Evolutionary conservation across 1,140 invertebrate genomes (phyloP).

Genomic region (Hylaeus anthracinus): DNA sequence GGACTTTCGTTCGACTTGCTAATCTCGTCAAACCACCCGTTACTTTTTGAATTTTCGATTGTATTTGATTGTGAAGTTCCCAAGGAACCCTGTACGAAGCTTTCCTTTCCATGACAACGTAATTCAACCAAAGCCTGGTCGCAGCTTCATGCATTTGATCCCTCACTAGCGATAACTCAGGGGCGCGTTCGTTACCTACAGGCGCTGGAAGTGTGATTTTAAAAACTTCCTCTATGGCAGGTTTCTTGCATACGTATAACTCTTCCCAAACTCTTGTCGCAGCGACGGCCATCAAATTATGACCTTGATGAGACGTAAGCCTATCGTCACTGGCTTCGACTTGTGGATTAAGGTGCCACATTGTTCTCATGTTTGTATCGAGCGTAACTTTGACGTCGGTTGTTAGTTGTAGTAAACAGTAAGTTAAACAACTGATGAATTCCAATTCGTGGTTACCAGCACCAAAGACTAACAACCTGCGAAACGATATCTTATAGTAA

Average conservation of each 20-base stretch:
- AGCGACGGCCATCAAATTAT: slow-evolving; percentile 93
- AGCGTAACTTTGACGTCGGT: slow-evolving; percentile 93
- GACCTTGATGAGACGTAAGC: slow-evolving; percentile 89
- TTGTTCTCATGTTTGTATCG: slow-evolving; percentile 89
- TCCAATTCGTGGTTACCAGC: slow-evolving; percentile 97
- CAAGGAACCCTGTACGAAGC: slow-evolving; percentile 91
- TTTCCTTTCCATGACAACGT: slow-evolving; percentile 94
- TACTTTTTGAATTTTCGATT: slow-evolving; percentile 97
- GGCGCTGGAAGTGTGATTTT: slow-evolving; percentile 90
- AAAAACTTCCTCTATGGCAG: slow-evolving; percentile 96
- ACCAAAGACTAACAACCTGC: slow-evolving; percentile 92
- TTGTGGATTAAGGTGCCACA: slow-evolving; percentile 93
- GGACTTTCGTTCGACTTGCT: slow-evolving; percentile 92
- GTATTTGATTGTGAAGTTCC: slow-evolving; percentile 96
- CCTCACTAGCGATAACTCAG: slow-evolving; percentile 88
- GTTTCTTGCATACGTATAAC: slow-evolving; percentile 97
- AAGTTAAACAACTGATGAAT: slow-evolving; percentile 97
- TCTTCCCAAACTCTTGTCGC: slow-evolving; percentile 98
- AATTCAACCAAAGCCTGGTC: slow-evolving; percentile 93
- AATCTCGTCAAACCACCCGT: slow-evolving; percentile 94
- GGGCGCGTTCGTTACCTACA: slow-evolving; percentile 87
- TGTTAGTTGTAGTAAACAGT: slow-evolving; percentile 96
- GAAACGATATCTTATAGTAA: slow-evolving; percentile 48
- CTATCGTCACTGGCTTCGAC: slow-evolving; percentile 87
- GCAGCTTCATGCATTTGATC: slow-evolving; percentile 93